Percentiles rank a stretch among this genome's conserved stretches.
Conservation (phyloP, 2,113 vertebrate genomes). For the Laticauda colubrina region DNA sequence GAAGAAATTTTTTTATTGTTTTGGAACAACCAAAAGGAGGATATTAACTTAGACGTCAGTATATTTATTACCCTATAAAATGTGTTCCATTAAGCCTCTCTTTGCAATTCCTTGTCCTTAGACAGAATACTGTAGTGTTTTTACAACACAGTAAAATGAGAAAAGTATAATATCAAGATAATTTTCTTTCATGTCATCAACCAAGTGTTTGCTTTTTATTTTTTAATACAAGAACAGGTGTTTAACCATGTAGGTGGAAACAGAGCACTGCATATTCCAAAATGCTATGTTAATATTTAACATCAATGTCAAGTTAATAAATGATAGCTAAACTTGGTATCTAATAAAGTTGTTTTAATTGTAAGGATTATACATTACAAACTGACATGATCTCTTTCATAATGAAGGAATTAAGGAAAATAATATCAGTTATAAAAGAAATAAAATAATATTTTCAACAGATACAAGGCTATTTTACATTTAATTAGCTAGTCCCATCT, state of each 20-base stretch:
- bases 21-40: conserved; percentile 19
- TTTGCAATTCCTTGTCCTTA: conserved; percentile 57
- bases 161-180: conserved; percentile 27
- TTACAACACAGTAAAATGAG: conserved; percentile 55
- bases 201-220: conserved; percentile 58
- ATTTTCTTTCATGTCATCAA: conserved; percentile 47
- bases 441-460: neutral
- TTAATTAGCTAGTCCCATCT: neutral
- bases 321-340: conserved; percentile 35
- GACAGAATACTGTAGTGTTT: conserved; percentile 47
- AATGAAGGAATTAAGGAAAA: conserved; percentile 27
- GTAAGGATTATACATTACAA: conserved; percentile 18
- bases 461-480: neutral
- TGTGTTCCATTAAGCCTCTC: conserved; percentile 47
- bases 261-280: conserved; percentile 38
- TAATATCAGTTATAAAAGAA: conserved; percentile 31
- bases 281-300: conserved; percentile 55
- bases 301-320: conserved; percentile 35
- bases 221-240: conserved; percentile 57
- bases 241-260: conserved; percentile 65
- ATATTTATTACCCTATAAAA: conserved; percentile 52
- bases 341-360: conserved; percentile 39
- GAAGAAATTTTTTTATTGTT: conserved; percentile 31
- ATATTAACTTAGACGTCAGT: conserved; percentile 50
- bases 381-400: conserved; percentile 9